Base-by-base conservation (phyloP, 2,113 vertebrate genomes). In the Hippocampus guttulatus region DNA sequence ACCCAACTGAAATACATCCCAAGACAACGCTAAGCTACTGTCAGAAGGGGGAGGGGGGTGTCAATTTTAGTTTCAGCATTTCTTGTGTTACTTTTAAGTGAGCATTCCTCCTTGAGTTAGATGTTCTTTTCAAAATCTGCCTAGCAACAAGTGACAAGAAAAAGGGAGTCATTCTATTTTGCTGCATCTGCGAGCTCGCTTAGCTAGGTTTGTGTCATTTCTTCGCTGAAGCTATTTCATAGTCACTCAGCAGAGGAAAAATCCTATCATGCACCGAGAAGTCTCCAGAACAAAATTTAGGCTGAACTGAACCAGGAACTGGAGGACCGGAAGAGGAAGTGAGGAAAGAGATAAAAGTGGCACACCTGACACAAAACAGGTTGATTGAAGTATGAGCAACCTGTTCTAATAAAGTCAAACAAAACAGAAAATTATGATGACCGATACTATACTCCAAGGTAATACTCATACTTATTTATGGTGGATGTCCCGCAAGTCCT, bases 1-100 rank as follows among this genome's bases (percentile, higher is more conserved):
- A 74, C 69, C 79, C 51, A 61, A 75, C 68, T 78, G 70, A 71
- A 80, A 78, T 54, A 60, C 23, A 47, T 41, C 75, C 77, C 70
- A 54, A 70, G 66, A 75, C 47, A 64, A 67, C 69, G 45, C 66
- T 74, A 77, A 71, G 65, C 51, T n/a, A 25, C 74, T 76, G 65
- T 82, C 27, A 10, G 52, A 54, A 43, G 47, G 54, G 54, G 15
- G 5, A 5, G 54, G 60, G 54, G 67, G 3, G 8, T 8, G 1
- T 7, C 8, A 63, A n/a, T 43, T 2, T 20, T 51, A 70, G 57
- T 30, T 30, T 16, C 25, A 30, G 16, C 27, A 30, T 45, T 64
- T 45, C 5, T 12, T 2, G 11, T 23, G n/a, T 25, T 45, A 45
- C 40, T 45, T 23, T 23, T 16, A 45, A 45, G 25, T n/a, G n/a